Conservation (phyloP, 2,797 vertebrate species). For the Rhinichthys osculus region DNA sequence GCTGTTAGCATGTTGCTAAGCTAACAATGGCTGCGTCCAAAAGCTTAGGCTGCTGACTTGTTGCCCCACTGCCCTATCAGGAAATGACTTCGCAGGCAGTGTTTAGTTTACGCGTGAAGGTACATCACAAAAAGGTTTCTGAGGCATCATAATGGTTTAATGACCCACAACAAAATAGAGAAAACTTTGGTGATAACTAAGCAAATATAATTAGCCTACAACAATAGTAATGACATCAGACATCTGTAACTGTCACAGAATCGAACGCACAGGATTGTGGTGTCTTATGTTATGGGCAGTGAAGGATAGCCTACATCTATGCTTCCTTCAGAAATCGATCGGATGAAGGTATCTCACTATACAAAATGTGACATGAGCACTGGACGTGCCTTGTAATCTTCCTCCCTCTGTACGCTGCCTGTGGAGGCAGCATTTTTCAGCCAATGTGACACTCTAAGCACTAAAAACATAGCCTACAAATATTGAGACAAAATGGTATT, state of each 20-base stretch:
- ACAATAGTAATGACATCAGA: not conserved
- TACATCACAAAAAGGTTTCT: not conserved
- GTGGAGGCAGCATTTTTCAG: not conserved
- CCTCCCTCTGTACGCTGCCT: no score
- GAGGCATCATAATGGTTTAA: not conserved
- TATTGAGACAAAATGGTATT: not conserved
- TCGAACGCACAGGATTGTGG: not conserved
- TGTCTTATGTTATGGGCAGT: not conserved
- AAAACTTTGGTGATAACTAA: not conserved
- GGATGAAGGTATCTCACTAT: not conserved
- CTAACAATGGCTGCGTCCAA: not conserved
- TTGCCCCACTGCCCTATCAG: not conserved
- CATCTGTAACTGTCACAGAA: no score
- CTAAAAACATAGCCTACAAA: not conserved
- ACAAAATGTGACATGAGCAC: not conserved
- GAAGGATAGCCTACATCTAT: not conserved
- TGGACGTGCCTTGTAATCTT: not conserved
- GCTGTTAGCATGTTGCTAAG: constrained; percentile 21
- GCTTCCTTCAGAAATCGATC: not conserved
- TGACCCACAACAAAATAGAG: not conserved
- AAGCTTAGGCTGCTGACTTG: not conserved
- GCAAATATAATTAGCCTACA: not conserved
- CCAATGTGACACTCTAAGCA: not conserved
- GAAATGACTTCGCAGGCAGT: not conserved
- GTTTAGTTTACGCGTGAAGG: not conserved